Percentiles rank a stretch among this genome's conserved stretches.
phyloP scores from a whole-genome alignment of 2,797 vertebrate species.

The Parambassis ranga region DNA sequence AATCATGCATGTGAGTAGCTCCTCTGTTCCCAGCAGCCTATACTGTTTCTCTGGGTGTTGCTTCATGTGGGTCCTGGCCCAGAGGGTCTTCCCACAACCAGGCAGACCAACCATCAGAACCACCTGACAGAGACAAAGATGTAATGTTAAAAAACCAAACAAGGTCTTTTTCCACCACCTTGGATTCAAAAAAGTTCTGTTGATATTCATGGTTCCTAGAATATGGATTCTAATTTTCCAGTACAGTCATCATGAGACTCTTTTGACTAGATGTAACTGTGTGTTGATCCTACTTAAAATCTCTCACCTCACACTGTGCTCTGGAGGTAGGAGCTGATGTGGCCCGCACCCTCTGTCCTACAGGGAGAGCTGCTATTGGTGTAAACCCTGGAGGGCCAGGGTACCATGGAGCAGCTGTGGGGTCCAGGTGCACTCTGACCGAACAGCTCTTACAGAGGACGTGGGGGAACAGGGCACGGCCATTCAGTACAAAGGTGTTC shows the following conservation, averaged over 20 bases:
- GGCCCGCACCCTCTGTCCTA: slow-evolving; percentile 67
- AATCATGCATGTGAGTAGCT: slow-evolving; percentile 83
- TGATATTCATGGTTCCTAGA: background rate
- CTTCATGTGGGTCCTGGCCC: slow-evolving; percentile 81
- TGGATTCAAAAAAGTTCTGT: background rate
- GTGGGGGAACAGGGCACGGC: slow-evolving; percentile 83
- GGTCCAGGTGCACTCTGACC: slow-evolving; percentile 83
- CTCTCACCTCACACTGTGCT: slow-evolving; percentile 84
- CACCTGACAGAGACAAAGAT: slow-evolving; percentile 70
- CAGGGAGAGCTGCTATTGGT: slow-evolving; percentile 73
- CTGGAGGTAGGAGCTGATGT: slow-evolving; percentile 66
- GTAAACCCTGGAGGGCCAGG: slow-evolving; percentile 76
- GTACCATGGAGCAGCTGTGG: slow-evolving; percentile 80
- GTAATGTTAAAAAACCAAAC: background rate
- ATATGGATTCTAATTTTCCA: background rate
- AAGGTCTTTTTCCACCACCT: background rate
- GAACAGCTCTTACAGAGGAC: slow-evolving; percentile 86
- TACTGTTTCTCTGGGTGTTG: slow-evolving; percentile 86
- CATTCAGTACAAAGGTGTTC: slow-evolving; percentile 61
- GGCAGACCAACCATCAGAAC: slow-evolving; percentile 91
- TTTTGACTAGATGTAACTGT: no score
- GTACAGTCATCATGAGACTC: no score
- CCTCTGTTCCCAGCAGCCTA: slow-evolving; percentile 84
- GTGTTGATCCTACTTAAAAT: no score
- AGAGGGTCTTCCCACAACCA: slow-evolving; percentile 89